These are phyloP conservation scores for Teinopalpus imperialis DNA, from an alignment of 2,888 invertebrate genomes.

Conservation along the genomic window DNA sequence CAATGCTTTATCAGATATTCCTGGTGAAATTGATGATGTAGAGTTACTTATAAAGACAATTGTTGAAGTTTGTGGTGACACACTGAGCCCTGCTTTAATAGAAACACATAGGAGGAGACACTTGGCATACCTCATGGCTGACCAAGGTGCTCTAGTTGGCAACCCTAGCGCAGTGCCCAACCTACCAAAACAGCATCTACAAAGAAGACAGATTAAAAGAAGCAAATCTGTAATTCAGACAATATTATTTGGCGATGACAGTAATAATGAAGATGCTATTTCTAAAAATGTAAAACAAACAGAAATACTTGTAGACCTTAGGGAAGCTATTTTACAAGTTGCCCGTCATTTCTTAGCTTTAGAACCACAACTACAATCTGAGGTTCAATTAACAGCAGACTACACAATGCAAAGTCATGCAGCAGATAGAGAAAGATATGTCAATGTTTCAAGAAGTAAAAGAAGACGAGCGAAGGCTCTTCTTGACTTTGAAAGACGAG, in stretches of 20 bases:
- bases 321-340: conserved; percentile 95
- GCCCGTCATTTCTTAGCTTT: conserved; percentile 97
- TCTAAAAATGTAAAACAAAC: conserved; percentile 99
- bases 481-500: conserved; percentile 97
- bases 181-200: conserved; percentile 95
- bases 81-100: conserved; percentile 91
- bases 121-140: conserved; percentile 97
- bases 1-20: conserved; percentile 97
- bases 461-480: conserved; percentile 96
- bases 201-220: conserved; percentile 93
- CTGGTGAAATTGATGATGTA: conserved; percentile 95
- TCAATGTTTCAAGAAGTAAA: conserved; percentile 94
- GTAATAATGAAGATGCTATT: conserved; percentile 90
- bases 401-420: conserved; percentile 98
- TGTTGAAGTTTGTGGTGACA: conserved; percentile 87
- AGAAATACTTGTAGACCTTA: conserved; percentile 97
- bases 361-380: conserved; percentile 92
- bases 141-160: conserved; percentile 95
- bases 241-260: conserved; percentile 91
- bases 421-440: conserved; percentile 95
- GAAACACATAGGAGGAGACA: conserved; percentile 96
- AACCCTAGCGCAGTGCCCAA: conserved; percentile 95
- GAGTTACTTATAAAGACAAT: conserved; percentile 90
- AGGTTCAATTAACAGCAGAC: conserved; percentile 93
- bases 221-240: conserved; percentile 95